Conservation (phyloP, 2,888 invertebrate species). For the Spialia ferax region DNA sequence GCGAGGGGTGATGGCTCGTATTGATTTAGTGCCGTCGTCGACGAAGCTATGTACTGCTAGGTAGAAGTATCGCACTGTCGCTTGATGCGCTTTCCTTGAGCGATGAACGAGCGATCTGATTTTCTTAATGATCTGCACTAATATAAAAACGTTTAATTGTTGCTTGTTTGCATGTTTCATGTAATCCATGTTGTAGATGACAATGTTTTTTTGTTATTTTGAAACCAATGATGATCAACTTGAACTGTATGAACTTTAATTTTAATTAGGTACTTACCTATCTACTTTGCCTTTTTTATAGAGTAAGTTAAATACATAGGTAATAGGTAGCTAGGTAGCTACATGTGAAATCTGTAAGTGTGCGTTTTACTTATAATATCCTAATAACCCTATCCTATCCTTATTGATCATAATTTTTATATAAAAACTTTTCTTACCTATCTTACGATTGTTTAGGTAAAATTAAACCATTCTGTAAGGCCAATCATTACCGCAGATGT, state of each 20-base stretch:
- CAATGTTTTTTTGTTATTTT: too few species aligned
- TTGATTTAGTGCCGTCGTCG: conserved; percentile 88
- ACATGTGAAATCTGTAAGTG: too few species aligned
- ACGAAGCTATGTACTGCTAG: conserved; percentile 82
- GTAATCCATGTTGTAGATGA: neutral
- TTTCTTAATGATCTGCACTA: neutral
- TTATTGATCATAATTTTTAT: too few species aligned
- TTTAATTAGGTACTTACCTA: too few species aligned
- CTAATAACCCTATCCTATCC: too few species aligned
- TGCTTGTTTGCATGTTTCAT: neutral
- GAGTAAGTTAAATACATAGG: too few species aligned
- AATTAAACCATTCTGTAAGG: conserved; percentile 10
- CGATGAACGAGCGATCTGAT: conserved; percentile 30
- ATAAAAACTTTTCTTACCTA: neutral
- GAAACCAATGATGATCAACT: too few species aligned
- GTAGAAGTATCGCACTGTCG: conserved; percentile 78
- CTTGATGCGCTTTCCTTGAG: conserved; percentile 84
- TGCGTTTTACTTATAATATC: too few species aligned
- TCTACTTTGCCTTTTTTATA: too few species aligned
- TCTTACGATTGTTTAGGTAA: neutral
- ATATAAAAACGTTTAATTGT: too few species aligned
- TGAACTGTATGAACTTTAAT: too few species aligned
- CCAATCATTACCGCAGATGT: conserved; percentile 17
- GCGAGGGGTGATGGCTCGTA: conserved; percentile 84
- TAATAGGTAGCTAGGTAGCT: too few species aligned